Evolutionary conservation across 1,140 invertebrate genomes (phyloP).

Genomic region (Panulirus ornatus): DNA sequence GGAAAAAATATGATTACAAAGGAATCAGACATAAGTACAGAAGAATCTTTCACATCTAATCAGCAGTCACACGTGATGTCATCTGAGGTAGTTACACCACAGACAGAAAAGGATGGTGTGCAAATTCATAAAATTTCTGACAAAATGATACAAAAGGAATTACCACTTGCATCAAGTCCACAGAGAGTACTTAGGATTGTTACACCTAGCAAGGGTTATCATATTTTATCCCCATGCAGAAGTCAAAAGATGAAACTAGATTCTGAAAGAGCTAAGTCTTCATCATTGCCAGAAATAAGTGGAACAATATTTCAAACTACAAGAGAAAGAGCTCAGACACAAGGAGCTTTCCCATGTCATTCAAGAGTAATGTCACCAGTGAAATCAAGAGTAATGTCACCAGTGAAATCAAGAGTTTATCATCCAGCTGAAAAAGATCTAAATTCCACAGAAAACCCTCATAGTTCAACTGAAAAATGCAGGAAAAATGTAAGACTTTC

Average conservation of each 20-base stretch:
- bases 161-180: background rate
- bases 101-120: background rate
- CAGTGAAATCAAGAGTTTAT: background rate
- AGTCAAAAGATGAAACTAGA: background rate
- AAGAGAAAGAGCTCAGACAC: background rate
- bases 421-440: background rate
- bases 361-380: background rate
- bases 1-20: background rate
- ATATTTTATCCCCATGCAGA: background rate
- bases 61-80: background rate
- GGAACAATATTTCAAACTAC: background rate
- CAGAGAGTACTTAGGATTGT: background rate
- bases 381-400: background rate
- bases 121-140: background rate
- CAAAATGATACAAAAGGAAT: background rate
- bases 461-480: background rate
- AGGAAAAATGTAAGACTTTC: background rate
- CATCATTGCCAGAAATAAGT: conserved; percentile 21
- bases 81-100: background rate
- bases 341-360: background rate
- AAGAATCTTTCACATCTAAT: background rate
- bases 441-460: background rate
- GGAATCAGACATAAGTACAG: background rate
- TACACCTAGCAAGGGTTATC: background rate
- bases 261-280: conserved; percentile 4